Percentiles rank a stretch among this genome's conserved stretches.
phyloP scores from a whole-genome alignment of 2,888 invertebrate genomes.

The Horisme vitalbata region DNA sequence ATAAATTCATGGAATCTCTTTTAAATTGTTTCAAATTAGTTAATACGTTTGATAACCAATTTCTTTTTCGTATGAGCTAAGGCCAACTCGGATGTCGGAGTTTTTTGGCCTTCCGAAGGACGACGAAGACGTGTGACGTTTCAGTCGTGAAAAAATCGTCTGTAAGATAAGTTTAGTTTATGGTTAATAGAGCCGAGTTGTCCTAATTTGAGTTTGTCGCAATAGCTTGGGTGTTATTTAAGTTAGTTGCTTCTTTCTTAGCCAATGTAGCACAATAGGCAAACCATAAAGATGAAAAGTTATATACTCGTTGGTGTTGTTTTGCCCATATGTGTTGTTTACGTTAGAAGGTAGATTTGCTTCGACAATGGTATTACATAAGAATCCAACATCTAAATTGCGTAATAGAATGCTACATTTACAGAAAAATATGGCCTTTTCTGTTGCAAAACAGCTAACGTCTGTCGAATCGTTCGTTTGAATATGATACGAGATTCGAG shows the following conservation, averaged over 20 bases:
- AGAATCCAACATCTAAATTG: constrained; percentile 13
- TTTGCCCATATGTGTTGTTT: constrained; percentile 3
- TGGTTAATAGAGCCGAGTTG: not conserved
- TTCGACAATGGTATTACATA: constrained; percentile 10
- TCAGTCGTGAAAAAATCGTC: too few species aligned
- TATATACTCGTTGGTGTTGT: constrained; percentile 1
- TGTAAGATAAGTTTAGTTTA: too few species aligned
- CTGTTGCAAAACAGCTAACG: constrained; percentile 24
- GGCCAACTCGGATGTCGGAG: too few species aligned
- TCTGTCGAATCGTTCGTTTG: constrained; percentile 20
- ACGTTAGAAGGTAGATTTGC: not conserved
- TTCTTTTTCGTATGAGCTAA: too few species aligned
- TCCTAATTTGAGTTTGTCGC: constrained; percentile 6
- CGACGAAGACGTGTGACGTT: too few species aligned
- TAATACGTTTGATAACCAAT: too few species aligned
- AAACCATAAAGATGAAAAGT: constrained; percentile 5
- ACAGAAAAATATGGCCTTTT: constrained; percentile 24
- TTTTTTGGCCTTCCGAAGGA: too few species aligned
- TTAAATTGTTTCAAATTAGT: too few species aligned
- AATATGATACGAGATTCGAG: too few species aligned
- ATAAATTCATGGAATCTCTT: too few species aligned
- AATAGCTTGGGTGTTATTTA: not conserved
- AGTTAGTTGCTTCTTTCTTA: not conserved
- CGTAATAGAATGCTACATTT: constrained; percentile 19
- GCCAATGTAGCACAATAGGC: constrained; percentile 7